These are phyloP conservation scores for Macrosiphum euphorbiae DNA, from an alignment of 2,888 invertebrate genomes.

Conservation along the genomic window DNA sequence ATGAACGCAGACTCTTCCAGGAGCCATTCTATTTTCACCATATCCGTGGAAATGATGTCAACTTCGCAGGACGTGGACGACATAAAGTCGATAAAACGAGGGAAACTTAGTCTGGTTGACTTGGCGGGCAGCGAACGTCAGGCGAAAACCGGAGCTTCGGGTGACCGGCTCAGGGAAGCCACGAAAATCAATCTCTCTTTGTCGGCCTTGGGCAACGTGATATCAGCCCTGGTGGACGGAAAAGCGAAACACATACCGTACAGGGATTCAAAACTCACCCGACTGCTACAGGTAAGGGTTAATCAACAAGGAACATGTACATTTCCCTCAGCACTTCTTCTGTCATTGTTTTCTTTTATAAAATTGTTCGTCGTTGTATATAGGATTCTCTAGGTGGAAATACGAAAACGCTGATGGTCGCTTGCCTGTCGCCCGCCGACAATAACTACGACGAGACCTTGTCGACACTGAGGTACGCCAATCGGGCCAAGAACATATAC, in stretches of 20 bases:
- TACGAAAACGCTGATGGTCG: constrained; percentile 90
- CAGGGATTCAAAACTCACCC: constrained; percentile 87
- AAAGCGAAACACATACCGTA: constrained; percentile 86
- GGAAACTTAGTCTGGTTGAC: constrained; percentile 89
- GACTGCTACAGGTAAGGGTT: constrained; percentile 77
- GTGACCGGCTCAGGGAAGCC: constrained; percentile 87
- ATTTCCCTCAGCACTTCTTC: not conserved
- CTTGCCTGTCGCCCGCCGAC: constrained; percentile 86
- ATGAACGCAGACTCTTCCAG: constrained; percentile 91
- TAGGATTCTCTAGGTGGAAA: constrained; percentile 88
- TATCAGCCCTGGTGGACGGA: constrained; percentile 87
- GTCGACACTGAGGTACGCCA: constrained; percentile 86
- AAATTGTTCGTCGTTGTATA: not conserved
- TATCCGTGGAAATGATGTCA: constrained; percentile 85
- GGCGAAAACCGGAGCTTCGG: constrained; percentile 86
- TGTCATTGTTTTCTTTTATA: not conserved
- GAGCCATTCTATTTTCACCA: constrained; percentile 89
- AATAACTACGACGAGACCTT: constrained; percentile 87
- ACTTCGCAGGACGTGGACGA: constrained; percentile 69
- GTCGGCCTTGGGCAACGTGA: constrained; percentile 90
- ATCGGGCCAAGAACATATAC: constrained; percentile 87
- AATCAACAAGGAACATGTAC: not conserved
- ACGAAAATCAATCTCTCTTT: constrained; percentile 90
- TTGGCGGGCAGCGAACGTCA: constrained; percentile 91
- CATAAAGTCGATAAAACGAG: constrained; percentile 73